Base-by-base conservation (phyloP, 2,797 vertebrate genomes). In the Myotis planiceps region DNA sequence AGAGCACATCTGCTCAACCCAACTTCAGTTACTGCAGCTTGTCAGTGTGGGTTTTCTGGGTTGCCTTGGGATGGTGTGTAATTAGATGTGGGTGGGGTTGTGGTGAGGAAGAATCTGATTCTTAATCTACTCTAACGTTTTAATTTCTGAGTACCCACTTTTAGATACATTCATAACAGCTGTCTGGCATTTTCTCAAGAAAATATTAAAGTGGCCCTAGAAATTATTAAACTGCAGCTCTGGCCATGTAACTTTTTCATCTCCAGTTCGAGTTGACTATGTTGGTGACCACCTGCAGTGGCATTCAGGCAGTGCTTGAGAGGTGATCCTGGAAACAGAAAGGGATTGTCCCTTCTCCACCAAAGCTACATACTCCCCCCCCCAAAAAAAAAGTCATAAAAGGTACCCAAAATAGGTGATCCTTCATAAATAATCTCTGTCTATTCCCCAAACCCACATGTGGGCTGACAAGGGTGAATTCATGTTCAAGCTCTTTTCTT, bases 81-180 rank as follows among this genome's bases (percentile, higher is more conserved):
- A 96, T 97, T 96, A 95, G 92, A 69, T 34, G 55, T 95, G 78
- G 74, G 72, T 75, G 93, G 51, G 47, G n/a, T 85, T 85, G 65
- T 47, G 25, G 34, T 86, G 85, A 94, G 42, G 34, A 42, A 72
- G 53, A 93, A 88, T 66, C 60, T 95, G 65, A 63, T 80, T 90
- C 66, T 80, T 89, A 80, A 75, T 88, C 83, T 74, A 58, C 71
- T 63, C 18, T 42, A 39, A 63, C 60, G 34, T 74, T 95, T 95
- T 92, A 19, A 75, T 92, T 96, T 95, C 91, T 92, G 32, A 90
- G 60, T 27, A 16, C n/a, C 37, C 25, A 34, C 45, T 81, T 53
- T 86, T 69, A 66, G 49, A n/a, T 85, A 37, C 25, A 39, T 68
- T 78, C 29, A 13, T 42, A 32, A 58, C 47, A 84, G 51, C 32